Conservation (phyloP, 2,888 invertebrate species). For the Drosophila phalerata region DNA sequence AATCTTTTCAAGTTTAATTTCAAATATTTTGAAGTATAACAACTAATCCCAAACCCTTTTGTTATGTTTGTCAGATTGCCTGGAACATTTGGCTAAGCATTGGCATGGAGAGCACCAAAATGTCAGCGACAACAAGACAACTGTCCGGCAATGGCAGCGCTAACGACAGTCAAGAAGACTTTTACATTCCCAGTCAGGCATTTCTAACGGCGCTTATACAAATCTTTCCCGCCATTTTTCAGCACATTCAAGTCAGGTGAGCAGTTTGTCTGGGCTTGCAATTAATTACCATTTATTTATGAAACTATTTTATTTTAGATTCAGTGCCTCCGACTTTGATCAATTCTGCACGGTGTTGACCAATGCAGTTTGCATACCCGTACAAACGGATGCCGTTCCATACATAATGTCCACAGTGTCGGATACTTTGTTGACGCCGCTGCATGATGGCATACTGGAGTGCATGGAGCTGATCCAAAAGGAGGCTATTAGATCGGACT, state of each 20-base stretch:
- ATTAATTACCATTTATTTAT: neutral
- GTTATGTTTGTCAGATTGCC: conserved; percentile 86
- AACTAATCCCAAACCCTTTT: neutral
- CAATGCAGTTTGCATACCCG: conserved; percentile 92
- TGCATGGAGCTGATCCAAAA: conserved; percentile 95
- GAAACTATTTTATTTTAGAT: conserved; percentile 59
- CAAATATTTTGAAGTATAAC: neutral
- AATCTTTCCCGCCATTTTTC: conserved; percentile 97
- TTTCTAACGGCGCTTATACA: conserved; percentile 97
- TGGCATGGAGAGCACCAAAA: conserved; percentile 91
- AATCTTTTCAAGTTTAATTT: neutral
- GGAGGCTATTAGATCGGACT: conserved; percentile 87
- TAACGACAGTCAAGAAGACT: conserved; percentile 86
- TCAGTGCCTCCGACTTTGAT: conserved; percentile 89
- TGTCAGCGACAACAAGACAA: conserved; percentile 77
- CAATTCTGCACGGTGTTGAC: conserved; percentile 92
- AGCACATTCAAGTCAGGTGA: conserved; percentile 92
- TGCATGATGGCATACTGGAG: conserved; percentile 94
- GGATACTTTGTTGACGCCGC: conserved; percentile 92
- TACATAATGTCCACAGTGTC: conserved; percentile 92
- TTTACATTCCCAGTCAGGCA: conserved; percentile 95
- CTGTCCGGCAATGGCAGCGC: conserved; percentile 47
- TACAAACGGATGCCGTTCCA: conserved; percentile 92
- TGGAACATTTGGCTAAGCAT: conserved; percentile 96
- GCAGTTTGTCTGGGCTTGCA: neutral